A percentile compares a stretch with the other conserved stretches of the same genome.
Evolutionary conservation across 2,113 vertebrate genomes (phyloP).

Genomic region (Mixornis gularis): DNA sequence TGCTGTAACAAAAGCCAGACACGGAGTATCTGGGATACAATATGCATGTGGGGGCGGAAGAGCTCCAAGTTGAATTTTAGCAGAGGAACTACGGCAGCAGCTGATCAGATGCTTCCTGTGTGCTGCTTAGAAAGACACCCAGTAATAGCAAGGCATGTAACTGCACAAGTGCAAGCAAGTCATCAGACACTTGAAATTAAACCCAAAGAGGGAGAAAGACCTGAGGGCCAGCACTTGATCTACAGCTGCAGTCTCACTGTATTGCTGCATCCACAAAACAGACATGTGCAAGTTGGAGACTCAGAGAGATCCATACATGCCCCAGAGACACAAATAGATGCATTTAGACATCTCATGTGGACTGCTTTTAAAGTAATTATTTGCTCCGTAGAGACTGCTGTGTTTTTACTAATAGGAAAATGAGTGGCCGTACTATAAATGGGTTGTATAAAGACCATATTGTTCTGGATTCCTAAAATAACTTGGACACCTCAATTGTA

Average conservation of each 20-base stretch:
- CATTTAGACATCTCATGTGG: not conserved
- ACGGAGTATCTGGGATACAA: not conserved
- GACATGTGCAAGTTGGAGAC: not conserved
- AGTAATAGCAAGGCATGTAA: not conserved
- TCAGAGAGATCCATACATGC: not conserved
- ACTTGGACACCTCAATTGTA: not conserved
- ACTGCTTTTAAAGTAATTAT: not conserved
- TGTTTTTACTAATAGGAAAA: not conserved
- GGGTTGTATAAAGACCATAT: not conserved
- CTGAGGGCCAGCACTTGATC: accelerated
- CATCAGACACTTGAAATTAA: not conserved
- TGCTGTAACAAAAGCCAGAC: constrained; percentile 1
- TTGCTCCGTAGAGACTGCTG: not conserved
- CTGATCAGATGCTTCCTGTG: not conserved
- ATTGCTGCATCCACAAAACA: not conserved
- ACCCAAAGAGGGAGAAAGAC: not conserved
- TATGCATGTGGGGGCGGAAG: not conserved
- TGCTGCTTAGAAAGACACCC: not conserved
- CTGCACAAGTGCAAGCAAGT: not conserved
- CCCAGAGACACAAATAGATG: not conserved
- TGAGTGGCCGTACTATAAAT: not conserved
- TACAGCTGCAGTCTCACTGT: not conserved
- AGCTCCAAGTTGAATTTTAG: constrained; percentile 21
- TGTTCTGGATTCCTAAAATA: not conserved
- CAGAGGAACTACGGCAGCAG: not conserved